Percentiles rank a stretch among this genome's conserved stretches.
Conservation (phyloP, 2,113 vertebrate genomes). For the Elanus axillaris region DNA sequence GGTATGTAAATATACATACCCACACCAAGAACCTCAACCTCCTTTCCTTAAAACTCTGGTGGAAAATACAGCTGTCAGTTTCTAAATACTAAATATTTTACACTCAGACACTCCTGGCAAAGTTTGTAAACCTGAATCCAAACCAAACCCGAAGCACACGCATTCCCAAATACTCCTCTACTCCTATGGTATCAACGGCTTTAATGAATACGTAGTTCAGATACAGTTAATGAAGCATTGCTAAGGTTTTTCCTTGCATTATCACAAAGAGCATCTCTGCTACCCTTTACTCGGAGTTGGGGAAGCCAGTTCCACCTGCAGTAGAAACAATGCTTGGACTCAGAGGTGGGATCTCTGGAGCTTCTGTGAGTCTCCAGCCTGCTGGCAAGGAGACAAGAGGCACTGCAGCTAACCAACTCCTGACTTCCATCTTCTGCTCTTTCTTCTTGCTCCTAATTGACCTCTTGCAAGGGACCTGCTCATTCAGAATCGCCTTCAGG, state of each 20-base stretch:
- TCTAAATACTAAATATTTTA: neutral
- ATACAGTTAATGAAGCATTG: neutral
- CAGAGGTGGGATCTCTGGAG: neutral
- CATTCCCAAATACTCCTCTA: neutral
- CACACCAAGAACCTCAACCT: rapidly evolving
- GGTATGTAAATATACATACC: neutral
- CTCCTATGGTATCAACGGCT: neutral
- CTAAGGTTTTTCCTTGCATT: neutral
- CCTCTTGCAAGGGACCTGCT: neutral
- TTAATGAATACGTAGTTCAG: neutral
- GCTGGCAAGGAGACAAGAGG: neutral
- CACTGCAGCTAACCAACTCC: neutral
- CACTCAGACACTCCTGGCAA: neutral
- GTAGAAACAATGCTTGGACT: neutral
- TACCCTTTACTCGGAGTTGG: neutral
- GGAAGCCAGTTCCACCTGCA: neutral
- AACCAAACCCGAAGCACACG: neutral
- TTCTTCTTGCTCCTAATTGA: neutral
- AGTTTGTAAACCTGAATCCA: neutral
- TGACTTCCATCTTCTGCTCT: neutral
- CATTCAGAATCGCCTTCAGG: neutral
- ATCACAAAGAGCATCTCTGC: neutral
- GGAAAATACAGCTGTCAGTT: neutral
- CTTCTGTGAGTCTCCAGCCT: neutral
- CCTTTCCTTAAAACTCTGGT: neutral